Conservation (phyloP, 2,113 vertebrate species). For the Dipodomys merriami region DNA sequence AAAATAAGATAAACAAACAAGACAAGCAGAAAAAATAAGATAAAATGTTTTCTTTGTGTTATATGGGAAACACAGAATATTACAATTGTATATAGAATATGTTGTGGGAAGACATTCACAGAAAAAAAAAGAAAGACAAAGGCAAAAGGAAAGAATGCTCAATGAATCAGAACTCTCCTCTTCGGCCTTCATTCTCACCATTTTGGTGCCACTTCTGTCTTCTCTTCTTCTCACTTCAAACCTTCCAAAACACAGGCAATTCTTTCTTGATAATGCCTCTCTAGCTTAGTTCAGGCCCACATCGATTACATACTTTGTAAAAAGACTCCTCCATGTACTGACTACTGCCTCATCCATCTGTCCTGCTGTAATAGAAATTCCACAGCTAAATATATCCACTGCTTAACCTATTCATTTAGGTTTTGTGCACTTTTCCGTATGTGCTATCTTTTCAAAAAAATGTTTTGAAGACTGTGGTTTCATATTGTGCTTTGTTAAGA, state of each 20-base stretch:
- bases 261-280: neutral
- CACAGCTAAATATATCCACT: neutral
- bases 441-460: neutral
- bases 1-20: neutral
- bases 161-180: neutral
- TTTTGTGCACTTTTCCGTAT: neutral
- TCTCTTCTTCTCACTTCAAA: neutral
- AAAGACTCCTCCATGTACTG: neutral
- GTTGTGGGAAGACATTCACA: neutral
- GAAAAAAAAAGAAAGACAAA: neutral
- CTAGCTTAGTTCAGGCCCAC: neutral
- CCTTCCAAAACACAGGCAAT: neutral
- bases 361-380: neutral
- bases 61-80: neutral
- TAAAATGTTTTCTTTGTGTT: slow-evolving; percentile 35
- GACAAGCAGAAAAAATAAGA: no score
- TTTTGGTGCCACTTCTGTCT: neutral
- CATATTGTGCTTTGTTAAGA: neutral
- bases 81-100: neutral
- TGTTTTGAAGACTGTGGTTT: neutral
- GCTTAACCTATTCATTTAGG: neutral
- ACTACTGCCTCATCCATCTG: neutral
- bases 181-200: neutral
- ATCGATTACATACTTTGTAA: neutral
- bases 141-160: neutral